Conservation (phyloP, 2,888 invertebrate genomes). For the Pseudococcus viburni region DNA sequence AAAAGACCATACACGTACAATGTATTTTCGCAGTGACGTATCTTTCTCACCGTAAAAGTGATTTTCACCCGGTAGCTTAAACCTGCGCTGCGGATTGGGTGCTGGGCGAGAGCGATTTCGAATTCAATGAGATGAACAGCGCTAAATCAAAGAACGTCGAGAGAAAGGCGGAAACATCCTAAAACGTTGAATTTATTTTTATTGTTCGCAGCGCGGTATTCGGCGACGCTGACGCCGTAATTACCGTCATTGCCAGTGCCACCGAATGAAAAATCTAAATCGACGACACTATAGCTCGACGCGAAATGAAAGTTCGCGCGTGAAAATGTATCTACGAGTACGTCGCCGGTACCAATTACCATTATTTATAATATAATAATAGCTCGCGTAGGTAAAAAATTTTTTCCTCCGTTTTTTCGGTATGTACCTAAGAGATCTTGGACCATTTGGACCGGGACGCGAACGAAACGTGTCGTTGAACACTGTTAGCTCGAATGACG, state of each 20-base stretch:
- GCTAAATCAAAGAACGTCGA: neutral
- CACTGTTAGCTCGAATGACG: slow-evolving; percentile 19
- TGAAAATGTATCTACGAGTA: neutral
- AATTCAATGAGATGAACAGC: neutral
- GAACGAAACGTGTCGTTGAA: slow-evolving; percentile 14
- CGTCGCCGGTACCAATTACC: neutral
- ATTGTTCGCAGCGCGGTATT: neutral
- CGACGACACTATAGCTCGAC: neutral
- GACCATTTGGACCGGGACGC: slow-evolving; percentile 17
- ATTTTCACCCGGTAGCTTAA: neutral
- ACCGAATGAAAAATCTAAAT: neutral
- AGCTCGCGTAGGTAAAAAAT: neutral
- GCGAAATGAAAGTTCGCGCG: neutral
- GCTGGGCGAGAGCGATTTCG: neutral
- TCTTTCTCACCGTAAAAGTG: neutral
- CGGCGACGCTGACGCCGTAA: neutral
- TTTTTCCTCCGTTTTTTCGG: neutral
- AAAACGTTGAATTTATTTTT: neutral
- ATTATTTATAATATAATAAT: neutral
- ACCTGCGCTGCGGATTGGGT: neutral
- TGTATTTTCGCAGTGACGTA: neutral
- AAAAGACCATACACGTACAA: neutral
- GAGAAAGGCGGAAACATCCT: slow-evolving; percentile 26
- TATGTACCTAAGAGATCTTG: neutral
- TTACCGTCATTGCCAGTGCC: neutral